These are phyloP conservation scores for Artemia sinica DNA, from an alignment of 2,888 invertebrate species.

Conservation along the genomic window DNA sequence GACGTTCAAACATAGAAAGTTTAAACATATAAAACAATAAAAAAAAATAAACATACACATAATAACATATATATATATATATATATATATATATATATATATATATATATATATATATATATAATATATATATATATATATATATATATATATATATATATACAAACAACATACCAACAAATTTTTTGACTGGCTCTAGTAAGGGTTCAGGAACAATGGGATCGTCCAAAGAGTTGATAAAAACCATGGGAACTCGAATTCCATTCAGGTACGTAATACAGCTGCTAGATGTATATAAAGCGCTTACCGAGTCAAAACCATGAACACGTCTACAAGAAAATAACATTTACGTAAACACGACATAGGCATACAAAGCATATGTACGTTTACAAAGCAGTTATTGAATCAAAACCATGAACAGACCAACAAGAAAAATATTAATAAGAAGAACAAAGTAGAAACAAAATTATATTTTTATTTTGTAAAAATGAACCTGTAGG, in stretches of 20 bases:
- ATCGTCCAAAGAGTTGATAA: conserved; percentile 77
- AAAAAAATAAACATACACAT: too few relatives aligned
- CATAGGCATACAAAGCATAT: conserved; percentile 46
- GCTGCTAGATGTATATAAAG: conserved; percentile 69
- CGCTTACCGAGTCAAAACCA: conserved; percentile 56
- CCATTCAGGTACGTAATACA: conserved; percentile 58
- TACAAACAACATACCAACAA: conserved; percentile 46
- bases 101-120: too few relatives aligned
- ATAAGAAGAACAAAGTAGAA: too few relatives aligned
- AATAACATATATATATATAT: too few relatives aligned
- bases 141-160: too few relatives aligned
- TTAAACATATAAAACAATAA: too few relatives aligned
- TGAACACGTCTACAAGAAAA: conserved; percentile 45
- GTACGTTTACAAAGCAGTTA: conserved; percentile 64
- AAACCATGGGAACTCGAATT: conserved; percentile 68
- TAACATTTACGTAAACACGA: conserved; percentile 10
- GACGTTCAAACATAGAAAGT: too few relatives aligned
- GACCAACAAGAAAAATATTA: conserved; percentile 37
- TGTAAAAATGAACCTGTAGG: too few relatives aligned
- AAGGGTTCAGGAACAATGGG: conserved; percentile 69
- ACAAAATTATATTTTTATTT: too few relatives aligned
- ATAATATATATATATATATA: too few relatives aligned
- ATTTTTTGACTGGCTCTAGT: conserved; percentile 49
- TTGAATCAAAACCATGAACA: conserved; percentile 56
- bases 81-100: too few relatives aligned